A percentile compares a stretch with the other conserved stretches of the same genome.
phyloP scores from a whole-genome alignment of 2,888 invertebrate genomes.

The Petrolisthes manimaculis region DNA sequence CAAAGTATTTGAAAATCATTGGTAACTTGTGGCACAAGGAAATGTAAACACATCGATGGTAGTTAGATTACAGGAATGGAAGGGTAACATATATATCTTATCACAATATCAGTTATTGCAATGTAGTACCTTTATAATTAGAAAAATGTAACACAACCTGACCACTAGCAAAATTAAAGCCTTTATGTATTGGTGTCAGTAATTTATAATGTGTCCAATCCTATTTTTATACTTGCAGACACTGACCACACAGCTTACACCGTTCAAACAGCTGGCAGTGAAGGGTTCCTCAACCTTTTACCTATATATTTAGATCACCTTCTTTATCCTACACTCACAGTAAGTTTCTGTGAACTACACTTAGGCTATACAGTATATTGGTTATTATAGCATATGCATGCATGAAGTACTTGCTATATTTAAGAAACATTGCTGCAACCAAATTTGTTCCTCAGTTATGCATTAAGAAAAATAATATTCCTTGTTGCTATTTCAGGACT shows the following conservation, averaged over 20 bases:
- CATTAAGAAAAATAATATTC: not conserved
- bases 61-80: not conserved
- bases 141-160: not conserved
- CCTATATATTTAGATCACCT: conserved; percentile 93
- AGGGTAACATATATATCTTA: not conserved
- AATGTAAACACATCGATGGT: too few relatives aligned
- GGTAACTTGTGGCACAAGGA: too few relatives aligned
- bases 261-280: conserved; percentile 71
- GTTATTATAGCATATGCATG: too few relatives aligned
- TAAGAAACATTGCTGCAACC: not conserved
- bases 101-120: too few relatives aligned
- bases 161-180: not conserved
- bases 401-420: too few relatives aligned
- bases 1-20: not conserved
- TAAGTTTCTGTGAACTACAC: conserved; percentile 29
- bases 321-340: conserved; percentile 83
- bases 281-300: conserved; percentile 88
- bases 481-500: conserved; percentile 74
- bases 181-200: conserved; percentile 75
- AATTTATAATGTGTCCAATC: not conserved
- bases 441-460: not conserved
- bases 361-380: not conserved
- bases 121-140: not conserved
- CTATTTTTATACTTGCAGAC: conserved; percentile 41
- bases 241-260: conserved; percentile 66